Evolutionary conservation across 2,888 invertebrate species (phyloP).

Genomic region (Tethea ocularis): DNA sequence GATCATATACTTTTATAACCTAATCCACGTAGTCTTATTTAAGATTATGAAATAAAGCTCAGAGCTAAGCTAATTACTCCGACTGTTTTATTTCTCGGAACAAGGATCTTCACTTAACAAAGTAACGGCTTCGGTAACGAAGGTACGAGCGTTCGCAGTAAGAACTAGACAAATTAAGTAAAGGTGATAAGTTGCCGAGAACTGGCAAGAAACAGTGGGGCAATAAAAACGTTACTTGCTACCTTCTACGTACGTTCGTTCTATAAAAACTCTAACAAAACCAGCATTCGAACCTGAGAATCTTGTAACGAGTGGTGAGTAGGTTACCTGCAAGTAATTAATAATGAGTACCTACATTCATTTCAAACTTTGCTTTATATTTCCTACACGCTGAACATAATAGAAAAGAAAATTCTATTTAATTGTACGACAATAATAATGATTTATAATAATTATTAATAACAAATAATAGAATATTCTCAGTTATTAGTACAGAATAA

Average conservation of each 20-base stretch:
- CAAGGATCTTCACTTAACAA: constrained; percentile 20
- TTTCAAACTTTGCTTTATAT: neutral
- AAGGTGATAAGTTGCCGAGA: constrained; percentile 44
- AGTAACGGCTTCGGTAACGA: constrained; percentile 27
- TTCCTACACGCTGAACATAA: neutral
- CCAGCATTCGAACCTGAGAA: constrained; percentile 4
- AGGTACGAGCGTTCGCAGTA: constrained; percentile 21
- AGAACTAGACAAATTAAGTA: constrained; percentile 47
- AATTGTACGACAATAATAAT: no score
- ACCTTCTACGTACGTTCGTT: constrained; percentile 4
- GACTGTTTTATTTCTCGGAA: constrained; percentile 9
- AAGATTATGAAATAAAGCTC: constrained; percentile 5
- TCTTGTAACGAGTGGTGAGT: neutral
- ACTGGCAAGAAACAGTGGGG: constrained; percentile 29
- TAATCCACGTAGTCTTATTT: neutral
- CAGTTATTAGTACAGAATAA: no score
- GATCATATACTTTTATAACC: neutral
- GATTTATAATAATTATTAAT: no score
- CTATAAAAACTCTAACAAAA: neutral
- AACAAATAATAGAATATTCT: no score
- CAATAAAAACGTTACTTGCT: constrained; percentile 30
- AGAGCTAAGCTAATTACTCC: constrained; percentile 1
- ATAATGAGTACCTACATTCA: neutral
- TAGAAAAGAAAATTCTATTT: no score
- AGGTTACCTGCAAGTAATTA: neutral